These are phyloP conservation scores for Leucopsar rothschildi DNA, from an alignment of 2,113 vertebrate genomes.

Conservation along the genomic window DNA sequence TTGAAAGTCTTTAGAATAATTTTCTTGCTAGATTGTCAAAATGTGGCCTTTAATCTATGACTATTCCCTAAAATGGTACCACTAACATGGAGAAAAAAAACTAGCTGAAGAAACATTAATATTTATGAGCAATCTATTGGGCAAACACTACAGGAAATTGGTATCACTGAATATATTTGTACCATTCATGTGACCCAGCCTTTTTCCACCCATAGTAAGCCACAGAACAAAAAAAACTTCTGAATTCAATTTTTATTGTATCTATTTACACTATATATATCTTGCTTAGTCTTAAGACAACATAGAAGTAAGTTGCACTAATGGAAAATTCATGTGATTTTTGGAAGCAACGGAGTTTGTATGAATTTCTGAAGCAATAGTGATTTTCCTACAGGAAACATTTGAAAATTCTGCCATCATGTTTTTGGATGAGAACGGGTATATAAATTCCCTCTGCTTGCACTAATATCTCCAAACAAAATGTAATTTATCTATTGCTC, in stretches of 20 bases:
- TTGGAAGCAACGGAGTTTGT: neutral
- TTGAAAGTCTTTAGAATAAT: neutral
- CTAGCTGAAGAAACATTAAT: neutral
- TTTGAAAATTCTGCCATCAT: neutral
- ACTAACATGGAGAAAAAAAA: neutral
- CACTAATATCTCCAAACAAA: neutral
- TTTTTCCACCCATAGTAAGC: neutral
- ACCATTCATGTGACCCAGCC: neutral
- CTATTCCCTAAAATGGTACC: neutral
- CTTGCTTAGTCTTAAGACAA: neutral
- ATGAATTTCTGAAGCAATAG: neutral
- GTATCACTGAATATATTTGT: neutral
- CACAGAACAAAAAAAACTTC: neutral
- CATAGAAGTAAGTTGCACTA: neutral
- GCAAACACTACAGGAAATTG: neutral
- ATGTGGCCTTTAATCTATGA: neutral
- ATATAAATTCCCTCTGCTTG: neutral
- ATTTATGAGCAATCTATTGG: constrained; percentile 19
- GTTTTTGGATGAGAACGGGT: neutral
- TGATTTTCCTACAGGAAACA: neutral
- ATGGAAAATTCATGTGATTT: neutral
- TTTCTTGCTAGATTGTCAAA: neutral
- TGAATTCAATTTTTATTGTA: neutral
- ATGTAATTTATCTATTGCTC: neutral
- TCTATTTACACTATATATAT: neutral